Conservation (phyloP, 2,888 invertebrate species). For the Drosophila ustulata region DNA sequence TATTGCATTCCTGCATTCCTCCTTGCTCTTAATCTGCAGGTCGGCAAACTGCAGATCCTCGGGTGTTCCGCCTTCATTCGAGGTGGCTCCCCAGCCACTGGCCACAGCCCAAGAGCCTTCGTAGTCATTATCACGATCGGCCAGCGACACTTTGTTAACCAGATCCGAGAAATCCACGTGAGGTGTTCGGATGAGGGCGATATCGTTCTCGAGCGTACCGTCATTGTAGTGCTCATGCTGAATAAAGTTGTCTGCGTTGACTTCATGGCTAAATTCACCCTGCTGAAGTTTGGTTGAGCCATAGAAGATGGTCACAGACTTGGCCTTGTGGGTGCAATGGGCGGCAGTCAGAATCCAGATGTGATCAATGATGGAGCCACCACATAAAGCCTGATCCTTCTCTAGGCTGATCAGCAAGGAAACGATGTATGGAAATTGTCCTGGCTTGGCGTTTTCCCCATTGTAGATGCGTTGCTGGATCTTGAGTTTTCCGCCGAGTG, state of each 20-base stretch:
- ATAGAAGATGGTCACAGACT: slow-evolving; percentile 36
- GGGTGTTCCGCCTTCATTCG: slow-evolving; percentile 68
- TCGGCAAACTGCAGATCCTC: slow-evolving; percentile 52
- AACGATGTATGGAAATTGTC: slow-evolving; percentile 60
- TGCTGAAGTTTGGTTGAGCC: slow-evolving; percentile 26
- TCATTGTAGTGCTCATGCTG: slow-evolving; percentile 28
- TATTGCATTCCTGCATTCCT: slow-evolving; percentile 66
- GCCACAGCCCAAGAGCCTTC: slow-evolving; percentile 36
- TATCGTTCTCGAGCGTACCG: slow-evolving; percentile 31
- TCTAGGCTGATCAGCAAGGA: slow-evolving; percentile 26
- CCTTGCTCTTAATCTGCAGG: slow-evolving; percentile 68
- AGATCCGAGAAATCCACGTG: slow-evolving; percentile 33
- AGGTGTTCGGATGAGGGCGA: slow-evolving; percentile 47
- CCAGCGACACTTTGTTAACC: slow-evolving; percentile 33
- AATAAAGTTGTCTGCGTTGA: slow-evolving; percentile 22
- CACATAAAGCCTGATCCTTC: slow-evolving; percentile 37
- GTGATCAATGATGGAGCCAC: slow-evolving; percentile 60
- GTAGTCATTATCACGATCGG: slow-evolving; percentile 33
- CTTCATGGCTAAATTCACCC: slow-evolving; percentile 18
- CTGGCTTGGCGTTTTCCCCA: slow-evolving; percentile 40
- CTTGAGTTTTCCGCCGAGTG: neutral
- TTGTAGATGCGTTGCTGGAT: slow-evolving; percentile 52
- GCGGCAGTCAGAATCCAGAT: slow-evolving; percentile 63
- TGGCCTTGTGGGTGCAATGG: slow-evolving; percentile 50
- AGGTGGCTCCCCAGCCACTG: slow-evolving; percentile 66